phyloP scores from a whole-genome alignment of 2,888 invertebrate species.

The Himalopsyche kuldschensis region DNA sequence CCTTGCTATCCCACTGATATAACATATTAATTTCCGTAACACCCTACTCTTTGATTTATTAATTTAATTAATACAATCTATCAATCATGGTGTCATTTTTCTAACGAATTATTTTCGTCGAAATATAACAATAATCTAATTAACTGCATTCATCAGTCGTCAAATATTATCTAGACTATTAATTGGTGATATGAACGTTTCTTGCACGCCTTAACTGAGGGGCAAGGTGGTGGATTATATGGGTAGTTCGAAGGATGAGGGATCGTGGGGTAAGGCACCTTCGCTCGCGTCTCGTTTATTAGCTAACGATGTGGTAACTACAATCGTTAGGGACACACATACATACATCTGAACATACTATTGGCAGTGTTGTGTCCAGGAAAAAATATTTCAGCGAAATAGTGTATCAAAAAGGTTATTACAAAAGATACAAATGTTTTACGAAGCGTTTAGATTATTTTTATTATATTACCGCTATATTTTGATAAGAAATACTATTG shows the following conservation, averaged over 20 bases:
- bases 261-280: conserved; percentile 8
- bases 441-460: too few relatives aligned
- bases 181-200: neutral
- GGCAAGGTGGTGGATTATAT: neutral
- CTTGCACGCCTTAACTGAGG: neutral
- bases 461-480: too few relatives aligned
- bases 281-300: conserved; percentile 34
- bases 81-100: neutral
- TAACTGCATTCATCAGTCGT: neutral
- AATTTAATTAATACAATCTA: neutral
- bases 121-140: neutral
- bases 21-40: neutral
- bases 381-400: too few relatives aligned
- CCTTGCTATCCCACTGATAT: neutral
- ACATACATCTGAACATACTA: conserved; percentile 6
- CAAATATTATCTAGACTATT: neutral
- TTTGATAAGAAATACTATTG: too few relatives aligned
- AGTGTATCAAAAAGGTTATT: too few relatives aligned
- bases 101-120: neutral
- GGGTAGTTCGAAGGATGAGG: neutral
- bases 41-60: neutral
- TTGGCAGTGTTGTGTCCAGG: neutral
- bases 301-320: conserved; percentile 40
- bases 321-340: conserved; percentile 35
- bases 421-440: too few relatives aligned